phyloP scores from a whole-genome alignment of 2,797 vertebrate species.

The Streptopelia turtur region DNA sequence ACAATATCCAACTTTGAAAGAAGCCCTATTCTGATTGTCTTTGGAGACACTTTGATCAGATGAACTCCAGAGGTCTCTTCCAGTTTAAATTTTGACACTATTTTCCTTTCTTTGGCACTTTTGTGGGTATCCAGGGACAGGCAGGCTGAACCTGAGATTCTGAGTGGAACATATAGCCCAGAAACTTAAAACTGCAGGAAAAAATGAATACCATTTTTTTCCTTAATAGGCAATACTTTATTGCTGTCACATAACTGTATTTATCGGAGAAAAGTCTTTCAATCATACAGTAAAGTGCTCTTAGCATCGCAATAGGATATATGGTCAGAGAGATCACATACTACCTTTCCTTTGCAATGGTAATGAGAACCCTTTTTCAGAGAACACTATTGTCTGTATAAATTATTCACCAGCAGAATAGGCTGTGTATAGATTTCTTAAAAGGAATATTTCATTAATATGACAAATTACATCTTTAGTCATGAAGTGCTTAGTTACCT shows the following conservation, averaged over 20 bases:
- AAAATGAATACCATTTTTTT: not conserved
- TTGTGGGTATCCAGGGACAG: not conserved
- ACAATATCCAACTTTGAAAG: not conserved
- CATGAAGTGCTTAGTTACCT: constrained; percentile 15
- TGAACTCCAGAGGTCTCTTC: not conserved
- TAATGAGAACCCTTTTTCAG: constrained; percentile 7
- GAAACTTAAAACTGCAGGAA: not conserved
- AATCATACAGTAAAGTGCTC: not conserved
- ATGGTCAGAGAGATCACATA: constrained; percentile 9
- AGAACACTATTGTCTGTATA: not conserved
- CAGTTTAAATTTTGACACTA: not conserved
- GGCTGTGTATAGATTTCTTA: constrained; percentile 18
- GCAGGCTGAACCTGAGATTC: not conserved
- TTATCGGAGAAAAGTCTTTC: not conserved
- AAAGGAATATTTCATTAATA: constrained; percentile 52
- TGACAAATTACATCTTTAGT: constrained; percentile 43
- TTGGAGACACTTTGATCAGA: not conserved
- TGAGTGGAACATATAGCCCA: not conserved
- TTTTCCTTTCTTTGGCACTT: not conserved
- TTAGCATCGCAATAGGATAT: not conserved
- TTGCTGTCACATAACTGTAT: not conserved
- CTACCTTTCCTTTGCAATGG: not conserved
- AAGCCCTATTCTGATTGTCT: not conserved
- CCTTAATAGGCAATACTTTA: not conserved
- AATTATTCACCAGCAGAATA: constrained; percentile 40